Conservation (phyloP, 1,140 invertebrate species). For the Acromyrmex heyeri region DNA sequence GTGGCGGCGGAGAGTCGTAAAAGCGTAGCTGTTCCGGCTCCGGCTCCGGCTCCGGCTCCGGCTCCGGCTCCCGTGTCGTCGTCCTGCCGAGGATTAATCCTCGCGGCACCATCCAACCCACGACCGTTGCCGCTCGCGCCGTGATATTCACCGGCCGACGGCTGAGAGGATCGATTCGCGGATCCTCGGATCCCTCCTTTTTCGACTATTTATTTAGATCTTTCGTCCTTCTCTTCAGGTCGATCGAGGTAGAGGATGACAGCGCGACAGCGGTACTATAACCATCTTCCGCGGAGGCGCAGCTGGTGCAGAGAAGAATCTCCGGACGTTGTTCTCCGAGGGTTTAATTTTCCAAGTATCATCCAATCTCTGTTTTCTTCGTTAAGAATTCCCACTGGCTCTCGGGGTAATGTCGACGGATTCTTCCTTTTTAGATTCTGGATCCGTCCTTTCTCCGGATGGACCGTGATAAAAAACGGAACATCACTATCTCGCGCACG, state of each 20-base stretch:
- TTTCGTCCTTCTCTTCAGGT: slow-evolving; percentile 9
- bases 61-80: slow-evolving; percentile 74
- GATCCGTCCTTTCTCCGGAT: neutral
- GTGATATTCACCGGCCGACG: slow-evolving; percentile 34
- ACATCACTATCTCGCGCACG: neutral
- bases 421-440: neutral
- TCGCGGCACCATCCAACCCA: slow-evolving; percentile 84
- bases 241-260: neutral
- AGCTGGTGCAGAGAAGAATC: neutral
- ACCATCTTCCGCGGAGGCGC: slow-evolving; percentile 13
- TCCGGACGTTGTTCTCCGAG: neutral
- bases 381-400: neutral
- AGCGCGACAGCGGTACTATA: neutral
- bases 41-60: slow-evolving; percentile 74
- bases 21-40: slow-evolving; percentile 76
- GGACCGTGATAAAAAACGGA: neutral
- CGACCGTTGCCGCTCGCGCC: slow-evolving; percentile 23
- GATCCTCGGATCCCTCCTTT: neutral
- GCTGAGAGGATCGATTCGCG: neutral
- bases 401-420: neutral
- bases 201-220: neutral
- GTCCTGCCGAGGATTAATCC: slow-evolving; percentile 76
- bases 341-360: neutral
- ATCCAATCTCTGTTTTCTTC: neutral
- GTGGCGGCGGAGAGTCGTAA: slow-evolving; percentile 84